These are phyloP conservation scores for Zaprionus davidi DNA, from an alignment of 1,140 invertebrate species.

Conservation along the genomic window DNA sequence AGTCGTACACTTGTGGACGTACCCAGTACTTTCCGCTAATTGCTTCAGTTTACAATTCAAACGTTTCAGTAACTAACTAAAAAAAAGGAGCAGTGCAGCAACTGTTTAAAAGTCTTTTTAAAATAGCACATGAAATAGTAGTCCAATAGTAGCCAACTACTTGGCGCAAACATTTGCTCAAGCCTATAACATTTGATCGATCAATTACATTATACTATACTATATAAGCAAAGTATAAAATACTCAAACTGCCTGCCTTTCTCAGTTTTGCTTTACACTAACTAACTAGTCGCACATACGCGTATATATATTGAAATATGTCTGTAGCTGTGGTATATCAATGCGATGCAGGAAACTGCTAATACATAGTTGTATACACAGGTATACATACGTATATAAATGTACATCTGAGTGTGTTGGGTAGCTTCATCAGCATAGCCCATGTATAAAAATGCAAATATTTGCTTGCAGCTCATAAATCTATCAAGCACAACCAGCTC, in stretches of 20 bases:
- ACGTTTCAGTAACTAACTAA: slow-evolving; percentile 52
- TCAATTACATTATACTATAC: neutral
- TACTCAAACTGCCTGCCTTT: slow-evolving; percentile 13
- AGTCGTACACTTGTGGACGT: slow-evolving; percentile 60
- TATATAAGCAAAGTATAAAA: slow-evolving; percentile 41
- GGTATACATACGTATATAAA: slow-evolving; percentile 46
- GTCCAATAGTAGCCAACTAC: slow-evolving; percentile 28
- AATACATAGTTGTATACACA: slow-evolving; percentile 55
- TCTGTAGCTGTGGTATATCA: slow-evolving; percentile 35
- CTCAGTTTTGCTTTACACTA: slow-evolving; percentile 36
- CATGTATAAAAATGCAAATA: slow-evolving; percentile 67
- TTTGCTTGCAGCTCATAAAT: slow-evolving; percentile 15
- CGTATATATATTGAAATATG: slow-evolving; percentile 39
- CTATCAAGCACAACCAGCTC: slow-evolving; percentile 11
- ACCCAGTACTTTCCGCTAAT: slow-evolving; percentile 68
- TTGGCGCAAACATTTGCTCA: slow-evolving; percentile 36
- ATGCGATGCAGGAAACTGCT: slow-evolving; percentile 26
- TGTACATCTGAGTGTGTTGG: slow-evolving; percentile 37
- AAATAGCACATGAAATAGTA: slow-evolving; percentile 68
- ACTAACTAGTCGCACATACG: slow-evolving; percentile 42
- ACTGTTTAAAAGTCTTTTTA: slow-evolving; percentile 71
- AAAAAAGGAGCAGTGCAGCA: slow-evolving; percentile 72
- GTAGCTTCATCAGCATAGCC: slow-evolving; percentile 28
- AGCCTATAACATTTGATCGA: slow-evolving; percentile 25
- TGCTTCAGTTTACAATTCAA: slow-evolving; percentile 77